Base-by-base conservation (phyloP, 2,888 invertebrate species). In the Drosophila mimica region DNA sequence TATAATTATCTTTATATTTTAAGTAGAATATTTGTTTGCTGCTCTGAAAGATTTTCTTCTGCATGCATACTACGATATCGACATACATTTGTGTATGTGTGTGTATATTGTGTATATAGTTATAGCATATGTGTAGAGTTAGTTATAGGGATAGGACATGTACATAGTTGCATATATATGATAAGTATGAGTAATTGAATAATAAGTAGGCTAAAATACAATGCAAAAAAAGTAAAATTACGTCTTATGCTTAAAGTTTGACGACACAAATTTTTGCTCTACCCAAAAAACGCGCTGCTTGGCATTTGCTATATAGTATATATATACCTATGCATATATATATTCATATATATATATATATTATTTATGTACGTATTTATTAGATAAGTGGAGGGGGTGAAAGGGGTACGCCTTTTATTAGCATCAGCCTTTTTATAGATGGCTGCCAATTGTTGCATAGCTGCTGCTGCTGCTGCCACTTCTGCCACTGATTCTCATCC, bases 211-310 rank as follows among this genome's bases (percentile, higher is more conserved):
- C 87, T 86, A 87, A 83, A 77, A 83, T 86, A 88, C 76, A 86
- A 78, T 83, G 83, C 78, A 83, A 79, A 78, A 79, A 66, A 69
- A 64, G 71, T 85, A 81, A 83, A 79, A 82, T 83, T 83, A 86
- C 70, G 63, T 70, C 82, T 76, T 84, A 85, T 70, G 67, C 68
- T 79, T 81, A 79, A 78, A 79, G 64, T 59, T 74, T 70, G 79
- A 79, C 85, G 79, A 82, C 83, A 82, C 79, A 73, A 80, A 72
- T 56, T 48, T 48, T 68, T 34, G 46, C 34, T 62, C 74, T 69
- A 82, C 65, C 76, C 72, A 63, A 74, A 75, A 68, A 74, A 74
- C 59, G 59, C 71, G 81, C 77, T 83, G 72, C 85, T 85, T 83
- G 75, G 80, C 83, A 74, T 72, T 80, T 66, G 57, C 46, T 43